Conservation (phyloP, 2,113 vertebrate species). For the Epinephelus cyanopodus region DNA sequence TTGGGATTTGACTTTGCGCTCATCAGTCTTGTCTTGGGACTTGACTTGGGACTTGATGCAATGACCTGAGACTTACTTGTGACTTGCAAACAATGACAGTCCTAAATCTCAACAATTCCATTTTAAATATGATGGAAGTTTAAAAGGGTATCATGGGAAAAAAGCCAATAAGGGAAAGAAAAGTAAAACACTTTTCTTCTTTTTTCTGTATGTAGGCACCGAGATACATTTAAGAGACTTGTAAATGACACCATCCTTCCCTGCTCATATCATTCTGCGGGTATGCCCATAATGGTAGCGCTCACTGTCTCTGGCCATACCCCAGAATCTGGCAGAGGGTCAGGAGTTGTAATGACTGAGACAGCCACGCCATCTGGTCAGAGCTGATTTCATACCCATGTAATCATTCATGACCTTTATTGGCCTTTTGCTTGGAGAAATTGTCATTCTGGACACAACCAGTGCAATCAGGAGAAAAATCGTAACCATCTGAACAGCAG, state of each 20-base stretch:
- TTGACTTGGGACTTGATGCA: too few species aligned
- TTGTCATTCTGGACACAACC: constrained; percentile 43
- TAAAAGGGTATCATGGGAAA: neutral
- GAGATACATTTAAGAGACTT: neutral
- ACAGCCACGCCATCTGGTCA: constrained; percentile 64
- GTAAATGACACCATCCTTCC: neutral
- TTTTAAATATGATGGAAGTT: too few species aligned
- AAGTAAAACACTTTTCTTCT: too few species aligned
- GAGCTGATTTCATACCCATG: constrained; percentile 61
- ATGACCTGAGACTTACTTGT: too few species aligned
- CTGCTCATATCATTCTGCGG: neutral
- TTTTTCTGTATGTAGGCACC: neutral
- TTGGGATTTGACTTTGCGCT: too few species aligned
- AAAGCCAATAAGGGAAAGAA: neutral
- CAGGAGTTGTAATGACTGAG: constrained; percentile 49
- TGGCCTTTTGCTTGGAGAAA: constrained; percentile 46
- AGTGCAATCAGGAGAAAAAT: constrained; percentile 22
- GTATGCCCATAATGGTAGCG: neutral
- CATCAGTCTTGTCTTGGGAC: too few species aligned
- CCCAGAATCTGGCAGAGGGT: constrained; percentile 42
- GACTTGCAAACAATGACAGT: too few species aligned
- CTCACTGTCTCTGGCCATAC: constrained; percentile 15
- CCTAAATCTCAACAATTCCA: too few species aligned
- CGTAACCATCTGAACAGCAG: neutral
- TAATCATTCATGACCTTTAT: constrained; percentile 67